Percentiles rank a stretch among this genome's conserved stretches.
These are phyloP conservation scores for Distichodus sexfasciatus DNA, from an alignment of 2,797 vertebrate genomes.

Conservation along the genomic window DNA sequence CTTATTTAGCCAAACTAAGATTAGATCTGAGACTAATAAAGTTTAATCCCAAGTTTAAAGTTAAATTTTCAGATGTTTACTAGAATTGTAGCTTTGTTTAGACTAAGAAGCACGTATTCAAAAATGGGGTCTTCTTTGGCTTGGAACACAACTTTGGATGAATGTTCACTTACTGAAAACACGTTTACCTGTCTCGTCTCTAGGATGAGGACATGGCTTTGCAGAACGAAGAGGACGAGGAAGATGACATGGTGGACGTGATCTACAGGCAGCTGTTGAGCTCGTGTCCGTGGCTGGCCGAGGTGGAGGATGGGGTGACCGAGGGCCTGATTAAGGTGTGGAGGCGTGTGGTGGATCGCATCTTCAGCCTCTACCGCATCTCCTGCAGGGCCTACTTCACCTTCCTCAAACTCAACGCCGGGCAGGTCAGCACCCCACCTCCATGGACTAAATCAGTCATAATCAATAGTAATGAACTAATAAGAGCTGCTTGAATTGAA, in stretches of 20 bases:
- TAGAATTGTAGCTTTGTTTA: no score
- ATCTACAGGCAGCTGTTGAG: conserved; percentile 91
- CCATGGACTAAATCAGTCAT: no score
- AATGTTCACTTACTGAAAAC: no score
- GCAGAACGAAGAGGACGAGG: conserved; percentile 90
- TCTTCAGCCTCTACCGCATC: conserved; percentile 94
- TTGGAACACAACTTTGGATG: no score
- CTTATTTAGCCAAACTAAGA: no score
- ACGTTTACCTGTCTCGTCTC: not conserved
- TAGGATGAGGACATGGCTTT: conserved; percentile 98
- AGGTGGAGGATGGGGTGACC: conserved; percentile 84
- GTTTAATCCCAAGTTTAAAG: no score
- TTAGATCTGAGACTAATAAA: no score
- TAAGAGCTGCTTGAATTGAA: no score
- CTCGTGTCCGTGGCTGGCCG: conserved; percentile 90
- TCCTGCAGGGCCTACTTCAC: conserved; percentile 97
- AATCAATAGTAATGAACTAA: no score
- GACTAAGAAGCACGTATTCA: no score
- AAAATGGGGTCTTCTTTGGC: no score
- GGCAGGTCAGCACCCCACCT: conserved; percentile 76
- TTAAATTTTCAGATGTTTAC: no score
- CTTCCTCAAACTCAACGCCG: conserved; percentile 95
- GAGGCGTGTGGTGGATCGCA: conserved; percentile 91
- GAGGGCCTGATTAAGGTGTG: conserved; percentile 94
- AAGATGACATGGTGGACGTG: conserved; percentile 95